Conservation (phyloP, 2,113 vertebrate genomes). For the Muscicapa adusta region DNA sequence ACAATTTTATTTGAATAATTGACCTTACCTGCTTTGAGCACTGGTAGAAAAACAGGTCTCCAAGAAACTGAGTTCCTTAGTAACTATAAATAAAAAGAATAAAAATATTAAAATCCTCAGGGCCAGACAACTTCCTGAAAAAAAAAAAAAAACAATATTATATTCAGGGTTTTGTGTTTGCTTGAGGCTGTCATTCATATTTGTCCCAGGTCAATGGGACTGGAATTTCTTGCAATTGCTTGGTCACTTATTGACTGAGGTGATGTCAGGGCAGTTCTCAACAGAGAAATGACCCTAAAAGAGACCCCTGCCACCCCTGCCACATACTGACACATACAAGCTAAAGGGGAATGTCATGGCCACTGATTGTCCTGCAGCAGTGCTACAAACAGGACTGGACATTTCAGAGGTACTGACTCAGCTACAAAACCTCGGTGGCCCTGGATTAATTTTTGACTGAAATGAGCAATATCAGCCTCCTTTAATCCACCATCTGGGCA, state of each 20-base stretch:
- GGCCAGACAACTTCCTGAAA: neutral
- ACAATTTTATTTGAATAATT: neutral
- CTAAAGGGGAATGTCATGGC: neutral
- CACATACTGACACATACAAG: neutral
- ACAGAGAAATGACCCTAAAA: neutral
- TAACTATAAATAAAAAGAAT: neutral
- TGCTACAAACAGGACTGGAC: neutral
- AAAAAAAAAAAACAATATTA: neutral
- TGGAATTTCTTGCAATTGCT: neutral
- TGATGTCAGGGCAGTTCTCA: neutral
- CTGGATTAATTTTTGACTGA: neutral
- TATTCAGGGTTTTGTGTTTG: neutral
- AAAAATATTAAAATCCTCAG: neutral
- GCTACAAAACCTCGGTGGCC: neutral
- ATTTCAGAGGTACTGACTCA: neutral
- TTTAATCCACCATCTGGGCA: neutral
- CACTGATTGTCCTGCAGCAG: fast-evolving
- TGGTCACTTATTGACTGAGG: neutral
- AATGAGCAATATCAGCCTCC: neutral
- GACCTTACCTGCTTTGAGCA: neutral
- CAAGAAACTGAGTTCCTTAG: neutral
- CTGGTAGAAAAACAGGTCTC: neutral
- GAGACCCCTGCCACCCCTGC: neutral
- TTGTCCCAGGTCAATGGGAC: neutral
- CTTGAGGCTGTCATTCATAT: neutral